Evolutionary conservation across 2,888 invertebrate genomes (phyloP).

Genomic region (Drosophila hamatofila): DNA sequence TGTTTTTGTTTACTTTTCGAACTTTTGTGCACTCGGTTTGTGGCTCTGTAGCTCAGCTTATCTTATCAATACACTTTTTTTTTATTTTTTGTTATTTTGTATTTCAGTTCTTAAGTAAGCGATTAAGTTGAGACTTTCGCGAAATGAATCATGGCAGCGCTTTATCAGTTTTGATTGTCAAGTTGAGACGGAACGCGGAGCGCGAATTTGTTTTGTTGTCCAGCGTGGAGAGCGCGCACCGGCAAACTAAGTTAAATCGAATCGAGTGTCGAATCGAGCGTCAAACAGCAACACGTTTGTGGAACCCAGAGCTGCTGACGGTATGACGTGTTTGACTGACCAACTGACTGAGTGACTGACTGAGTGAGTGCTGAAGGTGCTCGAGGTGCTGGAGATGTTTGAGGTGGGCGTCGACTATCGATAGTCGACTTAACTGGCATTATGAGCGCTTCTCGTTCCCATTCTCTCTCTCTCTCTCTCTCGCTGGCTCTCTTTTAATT

Average conservation of each 20-base stretch:
- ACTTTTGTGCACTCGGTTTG: not conserved
- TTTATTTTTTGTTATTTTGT: constrained; percentile 21
- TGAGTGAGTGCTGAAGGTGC: constrained; percentile 28
- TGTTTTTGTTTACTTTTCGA: constrained; percentile 33
- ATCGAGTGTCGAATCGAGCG: constrained; percentile 35
- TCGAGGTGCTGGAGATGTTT: constrained; percentile 24
- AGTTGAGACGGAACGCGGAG: constrained; percentile 35
- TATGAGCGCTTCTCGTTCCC: constrained; percentile 49
- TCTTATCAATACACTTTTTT: constrained; percentile 42
- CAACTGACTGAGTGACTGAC: constrained; percentile 45
- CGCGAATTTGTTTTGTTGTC: constrained; percentile 51
- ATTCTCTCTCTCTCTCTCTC: constrained; percentile 5
- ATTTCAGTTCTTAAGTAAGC: constrained; percentile 22
- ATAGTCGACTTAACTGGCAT: constrained; percentile 70
- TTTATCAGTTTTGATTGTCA: constrained; percentile 37
- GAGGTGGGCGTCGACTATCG: constrained; percentile 54
- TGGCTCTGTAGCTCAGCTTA: constrained; percentile 2
- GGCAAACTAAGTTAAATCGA: constrained; percentile 68
- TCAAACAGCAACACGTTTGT: constrained; percentile 40
- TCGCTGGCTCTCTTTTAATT: constrained; percentile 17
- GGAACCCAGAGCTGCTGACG: constrained; percentile 49
- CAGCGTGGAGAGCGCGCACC: constrained; percentile 67
- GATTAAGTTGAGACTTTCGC: constrained; percentile 34
- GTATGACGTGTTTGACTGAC: constrained; percentile 36
- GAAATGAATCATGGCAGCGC: constrained; percentile 34